Base-by-base conservation (phyloP, 1,140 invertebrate species). In the Hydropsyche tenuis region DNA sequence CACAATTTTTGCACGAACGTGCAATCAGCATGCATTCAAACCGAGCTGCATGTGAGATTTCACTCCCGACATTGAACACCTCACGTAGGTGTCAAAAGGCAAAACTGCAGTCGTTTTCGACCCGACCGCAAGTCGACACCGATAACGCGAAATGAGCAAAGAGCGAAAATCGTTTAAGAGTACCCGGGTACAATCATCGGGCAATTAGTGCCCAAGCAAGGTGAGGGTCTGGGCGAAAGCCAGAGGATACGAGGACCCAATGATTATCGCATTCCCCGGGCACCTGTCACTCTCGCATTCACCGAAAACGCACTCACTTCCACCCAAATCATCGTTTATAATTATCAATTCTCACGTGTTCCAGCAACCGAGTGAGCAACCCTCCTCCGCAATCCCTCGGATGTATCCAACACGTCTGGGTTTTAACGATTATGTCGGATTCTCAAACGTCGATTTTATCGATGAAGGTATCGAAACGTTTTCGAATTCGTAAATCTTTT, bases 311-410 rank as follows among this genome's bases (percentile, higher is more conserved):
- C 68, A 25, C 25, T 70, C 51, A 53, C 68, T 43, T 48, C 51
- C 51, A 27, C 51, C 68, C 16, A 70, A 70, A 70, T 70, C 68
- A 70, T 70, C 68, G 68, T 70, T 70, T 70, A 70, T 70, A 70
- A 70, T 70, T 70, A 70, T 70, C 68, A 70, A 70, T 70, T 70
- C 68, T 70, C 68, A 70, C 68, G 51, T 70, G 68, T 46, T 20
- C 45, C 11, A 23, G 16, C 45, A 48, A 48, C 45, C 16, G 11
- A 48, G 4, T 2, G 16, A 48, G 22, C 56, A 60, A 27, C 56
- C 56, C 56, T 48, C 30, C 30, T 37, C 30, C 30, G 30, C 30
- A 37, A 37, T 37, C 30, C 30, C 9, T 37, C 30, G 30, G 30
- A 4, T 37, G 9, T 37, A 37, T 37, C 30, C 30, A 37, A 37